Evolutionary conservation across 2,888 invertebrate genomes (phyloP).

Genomic region (Bugulina stolonifera): DNA sequence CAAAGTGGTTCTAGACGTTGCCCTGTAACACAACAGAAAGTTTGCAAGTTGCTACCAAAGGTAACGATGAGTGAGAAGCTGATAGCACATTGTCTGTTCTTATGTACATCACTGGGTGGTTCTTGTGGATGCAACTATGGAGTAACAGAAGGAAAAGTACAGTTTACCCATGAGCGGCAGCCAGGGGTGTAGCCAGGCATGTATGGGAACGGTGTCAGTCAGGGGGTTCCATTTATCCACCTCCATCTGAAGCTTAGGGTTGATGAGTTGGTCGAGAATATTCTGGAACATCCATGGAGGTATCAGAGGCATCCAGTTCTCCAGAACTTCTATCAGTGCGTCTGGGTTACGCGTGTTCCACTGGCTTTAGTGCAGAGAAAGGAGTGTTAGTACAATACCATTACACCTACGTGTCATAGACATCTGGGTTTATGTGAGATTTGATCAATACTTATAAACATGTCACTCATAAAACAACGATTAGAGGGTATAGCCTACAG

Average conservation of each 20-base stretch:
- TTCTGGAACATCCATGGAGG: slow-evolving; percentile 79
- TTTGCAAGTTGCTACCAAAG: too few relatives aligned
- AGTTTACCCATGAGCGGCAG: slow-evolving; percentile 69
- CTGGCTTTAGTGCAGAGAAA: slow-evolving; percentile 31
- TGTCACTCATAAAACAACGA: too few relatives aligned
- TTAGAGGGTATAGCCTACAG: too few relatives aligned
- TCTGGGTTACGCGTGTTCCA: slow-evolving; percentile 81
- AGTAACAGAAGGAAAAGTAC: too few relatives aligned
- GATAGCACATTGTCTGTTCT: too few relatives aligned
- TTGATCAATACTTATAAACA: too few relatives aligned
- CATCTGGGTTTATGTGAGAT: too few relatives aligned
- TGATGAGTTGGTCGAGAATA: slow-evolving; percentile 72
- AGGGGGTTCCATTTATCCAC: slow-evolving; percentile 89
- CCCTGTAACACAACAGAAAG: slow-evolving; percentile 35
- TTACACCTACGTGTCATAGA: too few relatives aligned
- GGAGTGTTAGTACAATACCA: background rate
- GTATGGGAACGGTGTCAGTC: slow-evolving; percentile 87
- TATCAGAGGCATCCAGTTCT: slow-evolving; percentile 72
- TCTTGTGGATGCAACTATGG: too few relatives aligned
- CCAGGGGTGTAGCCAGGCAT: slow-evolving; percentile 97
- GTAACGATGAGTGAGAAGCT: too few relatives aligned
- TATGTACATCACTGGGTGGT: too few relatives aligned
- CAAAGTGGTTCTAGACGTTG: slow-evolving; percentile 62
- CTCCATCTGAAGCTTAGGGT: slow-evolving; percentile 64
- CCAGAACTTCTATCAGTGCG: slow-evolving; percentile 70